Percentiles rank a stretch among this genome's conserved stretches.
Evolutionary conservation across 2,888 invertebrate species (phyloP).

Genomic region (Drosophila neotestacea): DNA sequence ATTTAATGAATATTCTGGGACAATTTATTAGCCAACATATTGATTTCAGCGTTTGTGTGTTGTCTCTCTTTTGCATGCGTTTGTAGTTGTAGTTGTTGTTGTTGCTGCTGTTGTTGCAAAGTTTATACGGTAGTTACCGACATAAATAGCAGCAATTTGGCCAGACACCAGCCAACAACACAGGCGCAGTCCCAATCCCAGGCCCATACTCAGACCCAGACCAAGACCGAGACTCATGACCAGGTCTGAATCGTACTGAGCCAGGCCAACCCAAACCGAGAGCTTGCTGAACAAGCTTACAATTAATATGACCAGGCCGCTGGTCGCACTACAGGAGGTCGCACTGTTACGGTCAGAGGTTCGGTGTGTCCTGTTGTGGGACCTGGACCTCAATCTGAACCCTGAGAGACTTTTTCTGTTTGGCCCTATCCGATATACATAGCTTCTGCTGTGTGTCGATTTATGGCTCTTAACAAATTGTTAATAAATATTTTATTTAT

Average conservation of each 20-base stretch:
- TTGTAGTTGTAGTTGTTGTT: conserved; percentile 57
- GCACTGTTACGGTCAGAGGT: conserved; percentile 44
- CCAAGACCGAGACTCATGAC: neutral
- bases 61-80: conserved; percentile 54
- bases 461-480: conserved; percentile 77
- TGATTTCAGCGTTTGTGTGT: conserved; percentile 85
- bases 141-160: conserved; percentile 85
- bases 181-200: conserved; percentile 14
- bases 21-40: conserved; percentile 85
- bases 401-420: conserved; percentile 38
- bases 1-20: conserved; percentile 85
- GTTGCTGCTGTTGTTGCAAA: conserved; percentile 67
- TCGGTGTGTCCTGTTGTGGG: conserved; percentile 38
- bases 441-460: conserved; percentile 62
- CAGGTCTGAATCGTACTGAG: conserved; percentile 2
- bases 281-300: conserved; percentile 75
- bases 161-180: conserved; percentile 72
- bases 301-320: conserved; percentile 77
- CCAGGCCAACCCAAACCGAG: conserved; percentile 34
- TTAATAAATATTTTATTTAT: conserved; percentile 80
- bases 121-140: conserved; percentile 85
- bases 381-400: conserved; percentile 19
- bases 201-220: neutral
- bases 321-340: conserved; percentile 72
- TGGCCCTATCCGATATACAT: neutral